Evolutionary conservation across 1,140 invertebrate species (phyloP).

Genomic region (Drosophila arawakana): DNA sequence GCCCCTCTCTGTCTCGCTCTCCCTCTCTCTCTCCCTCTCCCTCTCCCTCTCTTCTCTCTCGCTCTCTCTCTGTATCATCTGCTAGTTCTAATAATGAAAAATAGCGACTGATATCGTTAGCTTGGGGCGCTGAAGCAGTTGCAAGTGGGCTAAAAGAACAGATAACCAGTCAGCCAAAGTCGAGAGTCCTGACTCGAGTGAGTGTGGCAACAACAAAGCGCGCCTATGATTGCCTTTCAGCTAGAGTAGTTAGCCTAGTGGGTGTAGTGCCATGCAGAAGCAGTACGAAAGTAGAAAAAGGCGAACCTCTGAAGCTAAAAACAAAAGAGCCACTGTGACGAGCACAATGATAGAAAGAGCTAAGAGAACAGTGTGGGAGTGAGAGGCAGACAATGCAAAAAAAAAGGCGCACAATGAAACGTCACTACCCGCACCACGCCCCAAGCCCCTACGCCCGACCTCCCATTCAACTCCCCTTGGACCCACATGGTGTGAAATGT

Average conservation of each 20-base stretch:
- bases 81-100: constrained; percentile 65
- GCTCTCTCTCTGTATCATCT: not conserved
- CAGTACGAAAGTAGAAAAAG: not conserved
- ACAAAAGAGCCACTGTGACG: constrained; percentile 44
- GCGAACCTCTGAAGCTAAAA: constrained; percentile 31
- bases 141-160: constrained; percentile 48
- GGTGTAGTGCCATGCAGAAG: not conserved
- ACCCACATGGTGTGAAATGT: constrained; percentile 48
- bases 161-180: constrained; percentile 13
- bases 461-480: not conserved
- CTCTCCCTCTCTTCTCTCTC: constrained; percentile 26
- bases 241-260: constrained; percentile 50
- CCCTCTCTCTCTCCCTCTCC: too few species aligned
- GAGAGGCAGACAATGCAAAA: constrained; percentile 1
- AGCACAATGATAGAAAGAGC: constrained; percentile 20
- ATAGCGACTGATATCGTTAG: constrained; percentile 60
- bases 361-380: not conserved
- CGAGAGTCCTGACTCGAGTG: not conserved
- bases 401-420: constrained; percentile 46
- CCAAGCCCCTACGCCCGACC: not conserved
- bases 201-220: constrained; percentile 37
- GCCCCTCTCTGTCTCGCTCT: not conserved
- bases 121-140: constrained; percentile 1
- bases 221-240: constrained; percentile 49
- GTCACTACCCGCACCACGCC: not conserved